phyloP scores from a whole-genome alignment of 2,888 invertebrate genomes.

The Hyalella azteca region DNA sequence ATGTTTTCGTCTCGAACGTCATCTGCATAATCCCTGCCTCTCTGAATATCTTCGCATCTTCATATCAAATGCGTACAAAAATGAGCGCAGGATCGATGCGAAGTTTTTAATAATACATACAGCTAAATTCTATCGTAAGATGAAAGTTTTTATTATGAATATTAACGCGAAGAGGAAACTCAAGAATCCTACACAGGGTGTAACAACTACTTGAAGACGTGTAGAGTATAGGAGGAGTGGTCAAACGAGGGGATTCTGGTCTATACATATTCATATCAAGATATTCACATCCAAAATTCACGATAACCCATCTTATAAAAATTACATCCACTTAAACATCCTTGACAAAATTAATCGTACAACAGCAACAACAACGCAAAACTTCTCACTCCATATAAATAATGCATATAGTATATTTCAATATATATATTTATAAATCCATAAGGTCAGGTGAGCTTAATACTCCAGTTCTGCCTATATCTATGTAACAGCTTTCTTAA shows the following conservation, averaged over 20 bases:
- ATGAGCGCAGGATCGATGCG: background rate
- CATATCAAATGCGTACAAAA: constrained; percentile 28
- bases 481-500: constrained; percentile 14
- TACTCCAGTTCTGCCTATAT: constrained; percentile 3
- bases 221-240: constrained; percentile 18
- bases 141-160: constrained; percentile 33
- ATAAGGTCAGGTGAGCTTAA: constrained; percentile 27
- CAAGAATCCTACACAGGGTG: constrained; percentile 25
- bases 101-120: background rate
- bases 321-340: constrained; percentile 19
- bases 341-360: constrained; percentile 30
- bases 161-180: background rate
- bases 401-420: constrained; percentile 33
- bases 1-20: too few relatives aligned
- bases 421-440: constrained; percentile 23
- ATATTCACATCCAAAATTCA: constrained; percentile 16
- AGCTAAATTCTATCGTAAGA: constrained; percentile 22
- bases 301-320: constrained; percentile 23
- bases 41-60: background rate
- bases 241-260: background rate
- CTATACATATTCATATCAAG: constrained; percentile 1
- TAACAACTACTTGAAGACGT: constrained; percentile 28
- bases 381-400: constrained; percentile 33
- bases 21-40: too few relatives aligned
- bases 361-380: constrained; percentile 32